Conservation (phyloP, 2,888 invertebrate genomes). For the Graphium colonna region DNA sequence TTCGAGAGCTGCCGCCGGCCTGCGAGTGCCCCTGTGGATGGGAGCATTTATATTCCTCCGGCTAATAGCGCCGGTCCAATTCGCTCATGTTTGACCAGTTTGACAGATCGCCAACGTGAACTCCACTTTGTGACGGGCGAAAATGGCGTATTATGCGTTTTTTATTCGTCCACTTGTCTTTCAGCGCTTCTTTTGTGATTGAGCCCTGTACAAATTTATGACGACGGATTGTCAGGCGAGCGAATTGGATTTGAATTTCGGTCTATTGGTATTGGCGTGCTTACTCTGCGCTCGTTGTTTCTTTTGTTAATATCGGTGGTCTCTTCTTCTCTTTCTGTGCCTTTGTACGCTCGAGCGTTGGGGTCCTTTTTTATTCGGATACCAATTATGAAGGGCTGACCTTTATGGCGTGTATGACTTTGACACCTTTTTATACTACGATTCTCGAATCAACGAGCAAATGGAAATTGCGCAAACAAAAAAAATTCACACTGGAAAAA, state of each 20-base stretch:
- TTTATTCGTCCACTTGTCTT: conserved; percentile 72
- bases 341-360: conserved; percentile 14
- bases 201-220: conserved; percentile 56
- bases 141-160: conserved; percentile 76
- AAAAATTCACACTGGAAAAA: too few relatives aligned
- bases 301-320: conserved; percentile 22
- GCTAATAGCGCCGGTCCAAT: conserved; percentile 55
- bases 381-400: neutral
- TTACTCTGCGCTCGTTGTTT: conserved; percentile 34
- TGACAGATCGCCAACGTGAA: conserved; percentile 76
- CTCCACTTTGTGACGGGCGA: conserved; percentile 69
- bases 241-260: conserved; percentile 53
- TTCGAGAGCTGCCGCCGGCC: conserved; percentile 36
- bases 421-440: conserved; percentile 8
- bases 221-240: conserved; percentile 60
- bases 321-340: conserved; percentile 26
- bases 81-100: conserved; percentile 73
- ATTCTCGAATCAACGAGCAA: neutral
- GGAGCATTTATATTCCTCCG: conserved; percentile 53
- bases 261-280: conserved; percentile 39
- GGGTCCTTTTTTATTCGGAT: neutral
- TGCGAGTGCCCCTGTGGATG: conserved; percentile 37
- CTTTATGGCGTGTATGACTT: neutral
- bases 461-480: neutral
- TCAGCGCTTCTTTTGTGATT: conserved; percentile 76